Evolutionary conservation across 2,888 invertebrate species (phyloP).

Genomic region (Charanyca ferruginea): DNA sequence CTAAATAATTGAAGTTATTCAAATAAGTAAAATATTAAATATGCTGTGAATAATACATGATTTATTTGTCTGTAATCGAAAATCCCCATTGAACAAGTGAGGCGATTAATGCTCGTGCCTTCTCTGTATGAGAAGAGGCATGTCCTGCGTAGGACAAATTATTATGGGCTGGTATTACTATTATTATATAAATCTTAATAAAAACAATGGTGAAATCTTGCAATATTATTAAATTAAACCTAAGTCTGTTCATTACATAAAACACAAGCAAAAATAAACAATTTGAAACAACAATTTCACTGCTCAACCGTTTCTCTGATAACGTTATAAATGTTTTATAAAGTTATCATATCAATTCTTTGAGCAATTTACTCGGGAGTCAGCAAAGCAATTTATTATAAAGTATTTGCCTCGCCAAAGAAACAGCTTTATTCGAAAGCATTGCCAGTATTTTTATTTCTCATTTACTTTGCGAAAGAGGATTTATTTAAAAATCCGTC

Average conservation of each 20-base stretch:
- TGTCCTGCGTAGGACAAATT: too few relatives aligned
- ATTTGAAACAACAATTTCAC: conserved; percentile 16
- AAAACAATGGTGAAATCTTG: neutral
- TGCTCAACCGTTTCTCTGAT: conserved; percentile 7
- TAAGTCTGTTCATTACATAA: neutral
- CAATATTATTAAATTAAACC: neutral
- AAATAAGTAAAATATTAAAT: too few relatives aligned
- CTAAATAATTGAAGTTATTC: too few relatives aligned
- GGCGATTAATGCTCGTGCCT: too few relatives aligned
- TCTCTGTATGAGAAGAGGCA: too few relatives aligned
- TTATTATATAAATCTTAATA: neutral
- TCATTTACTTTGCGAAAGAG: conserved; percentile 18
- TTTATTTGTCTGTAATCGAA: too few relatives aligned
- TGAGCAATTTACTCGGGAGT: conserved; percentile 22
- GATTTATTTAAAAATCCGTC: conserved; percentile 23
- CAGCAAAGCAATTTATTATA: conserved; percentile 39
- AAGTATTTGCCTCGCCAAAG: conserved; percentile 23
- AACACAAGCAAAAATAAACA: conserved; percentile 4
- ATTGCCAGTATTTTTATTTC: conserved; percentile 35
- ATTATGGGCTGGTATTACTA: too few relatives aligned
- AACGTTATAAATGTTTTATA: conserved; percentile 21
- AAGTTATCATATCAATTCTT: conserved; percentile 35
- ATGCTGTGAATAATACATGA: too few relatives aligned
- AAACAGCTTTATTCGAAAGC: conserved; percentile 36
- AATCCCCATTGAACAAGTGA: too few relatives aligned